Evolutionary conservation across 2,113 vertebrate genomes (phyloP).

Genomic region (Eurypyga helias): DNA sequence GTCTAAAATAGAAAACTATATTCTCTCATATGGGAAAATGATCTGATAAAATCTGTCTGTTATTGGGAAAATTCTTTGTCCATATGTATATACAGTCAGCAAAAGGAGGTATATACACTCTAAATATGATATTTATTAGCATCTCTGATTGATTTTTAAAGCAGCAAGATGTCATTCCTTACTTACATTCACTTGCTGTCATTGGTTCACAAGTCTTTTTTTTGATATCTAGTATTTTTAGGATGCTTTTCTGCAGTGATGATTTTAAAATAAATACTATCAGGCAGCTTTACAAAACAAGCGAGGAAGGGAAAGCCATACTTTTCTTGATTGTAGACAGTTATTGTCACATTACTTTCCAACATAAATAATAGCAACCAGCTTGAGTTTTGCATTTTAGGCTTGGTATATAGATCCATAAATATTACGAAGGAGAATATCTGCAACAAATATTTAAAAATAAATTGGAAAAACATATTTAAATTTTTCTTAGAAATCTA

Average conservation of each 20-base stretch:
- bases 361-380: conserved; percentile 7
- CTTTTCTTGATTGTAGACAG: background rate
- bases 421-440: background rate
- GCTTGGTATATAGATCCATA: background rate
- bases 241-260: background rate
- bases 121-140: conserved; percentile 21
- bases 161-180: background rate
- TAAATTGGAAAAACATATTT: background rate
- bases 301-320: background rate
- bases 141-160: conserved; percentile 1
- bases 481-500: background rate
- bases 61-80: background rate
- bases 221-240: conserved; percentile 20
- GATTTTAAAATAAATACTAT: conserved; percentile 41
- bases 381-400: background rate
- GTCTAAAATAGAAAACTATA: background rate
- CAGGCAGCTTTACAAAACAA: conserved; percentile 34
- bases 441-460: background rate
- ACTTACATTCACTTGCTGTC: background rate
- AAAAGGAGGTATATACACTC: background rate
- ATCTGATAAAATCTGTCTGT: background rate
- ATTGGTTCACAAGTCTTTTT: background rate
- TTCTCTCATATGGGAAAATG: background rate
- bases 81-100: background rate
- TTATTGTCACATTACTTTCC: background rate